Evolutionary conservation across 2,797 vertebrate genomes (phyloP), one percentile per base, ranked within the genome.

Genomic region (Onychomys arenicola): DNA sequence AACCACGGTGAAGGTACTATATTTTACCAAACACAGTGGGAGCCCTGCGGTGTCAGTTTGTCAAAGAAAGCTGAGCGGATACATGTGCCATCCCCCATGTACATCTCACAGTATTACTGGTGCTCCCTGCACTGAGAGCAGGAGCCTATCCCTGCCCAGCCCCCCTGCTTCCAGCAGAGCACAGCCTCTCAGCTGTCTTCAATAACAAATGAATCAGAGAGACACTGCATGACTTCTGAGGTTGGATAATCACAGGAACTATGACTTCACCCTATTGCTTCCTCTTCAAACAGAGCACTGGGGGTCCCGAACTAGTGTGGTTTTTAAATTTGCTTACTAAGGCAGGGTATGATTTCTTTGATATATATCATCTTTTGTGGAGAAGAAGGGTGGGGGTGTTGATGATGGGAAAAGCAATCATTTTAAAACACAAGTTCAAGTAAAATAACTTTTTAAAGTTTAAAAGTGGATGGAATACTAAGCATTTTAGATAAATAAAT

Each of bases 391-490:
- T 0, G 0, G 3, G 2, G 14, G 6, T 80, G 23, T 40, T 57
- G 34, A 46, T 52, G 13, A 25, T 23, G 40, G 19, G 3, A 57
- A 84, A 96, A 92, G 14, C 8, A 12, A 91, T 85, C 7, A 76
- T 65, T 86, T 77, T 94, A 40, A 95, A 69, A 93, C 3, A 71
- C 63, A 21, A 69, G 96, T 89, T 61, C 32, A 90, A 55, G 37
- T 52, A 83, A 93, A 92, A 83, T 88, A 85, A 43, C 32, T 67
- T 65, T 65, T n/a, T 3, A 43, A 75, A 25, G 32, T 69, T 93
- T 96, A 17, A 94, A 97, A 95, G 29, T 92, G 37, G 0, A 71
- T 90, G 63, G 3, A 92, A 89, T 91, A 17, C 2, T 40, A 85
- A 17, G 76, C 12, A 59, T 89, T 71, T 90, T 11, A 80, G 25